Percentiles rank a stretch among this genome's conserved stretches.
These are phyloP conservation scores for Pandemis cinnamomeana DNA, from an alignment of 2,888 invertebrate genomes.

Conservation along the genomic window DNA sequence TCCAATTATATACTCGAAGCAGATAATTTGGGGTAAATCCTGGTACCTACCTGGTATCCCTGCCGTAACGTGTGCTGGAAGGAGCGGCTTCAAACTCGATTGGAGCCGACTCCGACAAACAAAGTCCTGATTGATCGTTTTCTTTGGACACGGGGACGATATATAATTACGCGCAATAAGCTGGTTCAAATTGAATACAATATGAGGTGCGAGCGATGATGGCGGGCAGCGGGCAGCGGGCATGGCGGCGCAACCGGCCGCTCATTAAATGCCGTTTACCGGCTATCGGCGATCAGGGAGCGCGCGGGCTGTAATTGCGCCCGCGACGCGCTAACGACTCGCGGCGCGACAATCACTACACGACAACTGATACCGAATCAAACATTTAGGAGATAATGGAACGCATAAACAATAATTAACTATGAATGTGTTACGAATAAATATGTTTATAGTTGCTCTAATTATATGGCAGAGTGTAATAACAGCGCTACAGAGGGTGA, in stretches of 20 bases:
- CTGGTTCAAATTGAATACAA: constrained; percentile 12
- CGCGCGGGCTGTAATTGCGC: constrained; percentile 2
- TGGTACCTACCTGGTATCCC: no score
- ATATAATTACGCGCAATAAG: constrained; percentile 15
- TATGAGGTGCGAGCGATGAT: background rate
- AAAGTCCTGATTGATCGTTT: constrained; percentile 1
- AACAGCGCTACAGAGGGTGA: background rate
- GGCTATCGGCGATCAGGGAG: constrained; percentile 7
- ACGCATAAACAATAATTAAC: constrained; percentile 2
- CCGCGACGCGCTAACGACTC: no score
- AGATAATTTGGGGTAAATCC: no score
- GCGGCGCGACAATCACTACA: background rate
- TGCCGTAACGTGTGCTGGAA: no score
- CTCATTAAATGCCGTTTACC: constrained; percentile 23
- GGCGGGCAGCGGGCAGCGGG: no score
- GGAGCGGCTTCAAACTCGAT: background rate
- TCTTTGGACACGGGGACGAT: background rate
- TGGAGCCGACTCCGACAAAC: background rate
- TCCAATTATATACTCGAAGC: no score
- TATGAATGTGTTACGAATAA: constrained; percentile 1
- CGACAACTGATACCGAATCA: background rate
- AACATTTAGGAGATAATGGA: background rate
- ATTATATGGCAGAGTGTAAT: background rate
- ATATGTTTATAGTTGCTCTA: background rate
- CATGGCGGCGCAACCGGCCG: background rate